Base-by-base conservation (phyloP, 2,113 vertebrate species). In the Misgurnus anguillicaudatus region DNA sequence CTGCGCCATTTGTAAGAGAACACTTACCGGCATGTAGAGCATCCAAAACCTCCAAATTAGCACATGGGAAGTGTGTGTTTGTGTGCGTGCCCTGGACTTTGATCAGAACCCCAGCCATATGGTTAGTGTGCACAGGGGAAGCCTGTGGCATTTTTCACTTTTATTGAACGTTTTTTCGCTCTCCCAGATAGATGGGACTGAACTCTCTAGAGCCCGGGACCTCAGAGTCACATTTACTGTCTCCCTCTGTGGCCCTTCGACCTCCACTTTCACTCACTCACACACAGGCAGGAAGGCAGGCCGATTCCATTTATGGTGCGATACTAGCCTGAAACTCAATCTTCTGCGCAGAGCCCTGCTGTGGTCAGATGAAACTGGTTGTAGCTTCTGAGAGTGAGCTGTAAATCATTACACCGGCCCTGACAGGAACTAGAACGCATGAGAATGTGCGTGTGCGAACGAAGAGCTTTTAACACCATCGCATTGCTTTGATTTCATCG, bases 311-410 rank as follows among this genome's bases (percentile, higher is more conserved):
- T 76, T 76, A 64, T 53, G 74, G 60, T 65, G 74, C 53, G 61
- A 76, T 65, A 51, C 60, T 64, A 76, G 45, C 60, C 74, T 80
- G 88, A 93, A 92, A 92, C 89, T 86, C 89, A 91, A 91, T 92
- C 88, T 89, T 87, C 88, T 85, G 80, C 81, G 83, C 82, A 88
- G 87, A 88, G 88, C 86, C 88, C 88, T 83, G 85, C 84, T 68
- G 86, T 87, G 88, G 88, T 90, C 87, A 89, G 83, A 91, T 58
- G 85, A 89, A 91, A 89, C 90, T 87, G 85, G 90, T 86, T 92
- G 91, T 91, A 90, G 90, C 90, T 89, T 88, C 86, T 82, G 80
- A 85, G 83, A 89, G 84, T 36, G 88, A 86, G 74, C 74, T 57
- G 82, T 82, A 79, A 69, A 80, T 73, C 60, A 55, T 73, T 24